Base-by-base conservation (phyloP, 2,888 invertebrate genomes). In the Drosophila robusta region DNA sequence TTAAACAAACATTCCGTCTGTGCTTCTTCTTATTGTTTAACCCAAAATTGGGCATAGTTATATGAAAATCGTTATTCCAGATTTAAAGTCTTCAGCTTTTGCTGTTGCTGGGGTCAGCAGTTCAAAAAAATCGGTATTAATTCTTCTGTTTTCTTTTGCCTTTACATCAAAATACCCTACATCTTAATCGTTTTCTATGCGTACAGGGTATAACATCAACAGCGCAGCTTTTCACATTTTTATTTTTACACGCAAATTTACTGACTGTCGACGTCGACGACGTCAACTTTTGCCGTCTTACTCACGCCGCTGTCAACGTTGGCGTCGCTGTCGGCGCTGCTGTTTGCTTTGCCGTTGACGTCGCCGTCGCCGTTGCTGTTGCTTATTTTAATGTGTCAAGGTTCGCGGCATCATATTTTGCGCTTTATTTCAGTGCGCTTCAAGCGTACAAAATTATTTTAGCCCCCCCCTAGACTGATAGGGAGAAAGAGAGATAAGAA, bases 361-460 rank as follows among this genome's bases (percentile, higher is more conserved):
- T 8, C 29, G 29, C 9, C 11, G 50, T 49, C 36, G 22, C 42
- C 46, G 54, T 65, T 66, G 62, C 78, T 82, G 80, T 78, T 86
- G 75, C 75, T 81, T 87, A 77, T 89, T 89, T 85, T 89, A 88
- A 85, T 90, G 81, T 90, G 90, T 90, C 90, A 90, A 90, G 90
- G 90, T 90, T 90, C 87, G 90, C 85, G 88, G 87, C 90, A 89
- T 88, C 90, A 89, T 87, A 75, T 83, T 83, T 78, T 78, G 76
- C 65, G 89, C 80, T 88, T 88, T 88, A 78, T 86, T 83, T 87
- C 71, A 74, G 60, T 67, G 63, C 52, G 77, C 66, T 79, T 83
- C 71, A 70, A 76, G 80, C 76, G 74, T 67, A 73, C 62, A 45
- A 66, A 58, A 66, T 62, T 42, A 62, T 75, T 72, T 65, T 63